Conservation (phyloP, 2,797 vertebrate species). For the Acomys russatus region DNA sequence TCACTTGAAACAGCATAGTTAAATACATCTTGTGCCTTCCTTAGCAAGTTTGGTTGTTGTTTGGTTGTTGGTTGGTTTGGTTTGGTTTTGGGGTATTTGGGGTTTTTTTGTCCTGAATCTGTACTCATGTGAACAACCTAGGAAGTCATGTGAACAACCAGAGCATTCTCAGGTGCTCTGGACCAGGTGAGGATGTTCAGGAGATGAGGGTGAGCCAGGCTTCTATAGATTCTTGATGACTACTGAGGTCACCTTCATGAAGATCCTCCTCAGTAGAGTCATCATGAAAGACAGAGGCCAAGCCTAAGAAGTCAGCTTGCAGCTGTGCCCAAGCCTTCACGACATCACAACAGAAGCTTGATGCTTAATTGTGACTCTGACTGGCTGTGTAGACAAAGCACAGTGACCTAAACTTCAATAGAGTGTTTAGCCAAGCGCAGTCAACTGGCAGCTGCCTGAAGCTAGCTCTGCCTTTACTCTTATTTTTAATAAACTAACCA, state of each 20-base stretch:
- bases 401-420: constrained; percentile 7
- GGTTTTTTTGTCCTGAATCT: not conserved
- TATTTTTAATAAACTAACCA: constrained; percentile 37
- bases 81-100: no score
- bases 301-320: not conserved
- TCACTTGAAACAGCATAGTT: not conserved
- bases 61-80: not conserved
- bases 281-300: not conserved
- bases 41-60: not conserved
- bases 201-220: not conserved
- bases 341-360: not conserved
- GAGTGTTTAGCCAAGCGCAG: constrained; percentile 36
- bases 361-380: not conserved
- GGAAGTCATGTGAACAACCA: not conserved
- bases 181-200: not conserved
- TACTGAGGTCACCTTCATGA: not conserved
- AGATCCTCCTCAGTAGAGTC: not conserved
- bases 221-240: not conserved
- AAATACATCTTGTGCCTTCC: not conserved
- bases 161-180: not conserved
- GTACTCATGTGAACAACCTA: no score
- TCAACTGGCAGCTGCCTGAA: not conserved
- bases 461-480: constrained; percentile 1
- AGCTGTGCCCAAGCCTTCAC: not conserved
- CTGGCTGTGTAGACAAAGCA: constrained; percentile 24